Evolutionary conservation across 2,797 vertebrate species (phyloP).

Genomic region (Crenichthys baileyi): DNA sequence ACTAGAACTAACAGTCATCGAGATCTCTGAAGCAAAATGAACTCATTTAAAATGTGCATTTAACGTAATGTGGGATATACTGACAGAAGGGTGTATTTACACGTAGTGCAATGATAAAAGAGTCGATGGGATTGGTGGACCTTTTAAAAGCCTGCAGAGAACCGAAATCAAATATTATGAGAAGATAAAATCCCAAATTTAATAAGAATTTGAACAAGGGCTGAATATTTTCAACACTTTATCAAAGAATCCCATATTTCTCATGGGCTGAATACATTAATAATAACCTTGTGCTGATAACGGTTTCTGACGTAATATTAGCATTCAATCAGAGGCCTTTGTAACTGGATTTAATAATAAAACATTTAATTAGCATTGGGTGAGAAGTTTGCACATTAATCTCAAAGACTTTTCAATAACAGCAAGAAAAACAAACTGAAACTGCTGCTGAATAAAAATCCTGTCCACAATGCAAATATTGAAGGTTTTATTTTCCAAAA

Average conservation of each 20-base stretch:
- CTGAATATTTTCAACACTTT: not conserved
- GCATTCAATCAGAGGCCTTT: not conserved
- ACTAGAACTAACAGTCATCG: constrained; percentile 58
- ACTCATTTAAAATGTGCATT: constrained; percentile 47
- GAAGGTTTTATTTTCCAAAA: constrained; percentile 16
- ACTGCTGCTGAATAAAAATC: not conserved
- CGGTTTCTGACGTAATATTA: not conserved
- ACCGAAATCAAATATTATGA: not conserved
- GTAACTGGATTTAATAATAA: not conserved
- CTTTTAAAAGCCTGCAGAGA: constrained; percentile 13
- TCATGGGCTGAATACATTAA: not conserved
- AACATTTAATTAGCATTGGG: not conserved
- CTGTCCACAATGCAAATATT: constrained; percentile 21
- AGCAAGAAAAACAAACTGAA: not conserved
- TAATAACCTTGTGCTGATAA: not conserved
- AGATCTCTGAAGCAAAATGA: constrained; percentile 4
- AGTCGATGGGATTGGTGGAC: not conserved
- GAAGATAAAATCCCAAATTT: not conserved
- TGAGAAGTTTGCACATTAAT: not conserved
- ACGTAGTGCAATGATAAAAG: constrained; percentile 67
- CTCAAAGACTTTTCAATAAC: not conserved
- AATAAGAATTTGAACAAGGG: not conserved
- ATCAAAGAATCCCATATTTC: not conserved
- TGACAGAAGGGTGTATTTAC: constrained; percentile 64
- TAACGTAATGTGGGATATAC: constrained; percentile 14